Percentiles rank a stretch among this genome's conserved stretches.
phyloP scores from a whole-genome alignment of 2,797 vertebrate genomes.

The Petrocephalus sullivani region DNA sequence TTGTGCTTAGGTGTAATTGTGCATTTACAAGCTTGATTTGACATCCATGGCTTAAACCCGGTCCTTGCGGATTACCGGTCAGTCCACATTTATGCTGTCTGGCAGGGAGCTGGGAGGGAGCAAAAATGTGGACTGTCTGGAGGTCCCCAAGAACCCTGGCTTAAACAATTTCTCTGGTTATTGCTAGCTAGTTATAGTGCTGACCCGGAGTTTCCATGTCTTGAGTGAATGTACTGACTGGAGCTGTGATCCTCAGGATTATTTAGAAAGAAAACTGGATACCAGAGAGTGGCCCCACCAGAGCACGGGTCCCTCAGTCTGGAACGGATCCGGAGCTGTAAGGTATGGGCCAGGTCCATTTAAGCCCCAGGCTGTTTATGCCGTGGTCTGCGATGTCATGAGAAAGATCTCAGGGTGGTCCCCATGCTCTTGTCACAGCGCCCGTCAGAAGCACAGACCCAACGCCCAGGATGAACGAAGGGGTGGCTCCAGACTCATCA shows the following conservation, averaged over 20 bases:
- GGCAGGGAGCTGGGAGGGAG: too few relatives aligned
- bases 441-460: conserved; percentile 80
- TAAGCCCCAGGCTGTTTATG: not conserved
- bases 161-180: not conserved
- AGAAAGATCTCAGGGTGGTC: not conserved
- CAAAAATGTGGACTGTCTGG: too few relatives aligned
- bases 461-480: conserved; percentile 72
- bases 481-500: conserved; percentile 75
- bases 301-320: conserved; percentile 74
- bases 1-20: not conserved
- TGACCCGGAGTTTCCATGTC: not conserved
- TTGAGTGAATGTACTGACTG: not conserved
- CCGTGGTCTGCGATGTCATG: not conserved
- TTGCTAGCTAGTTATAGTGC: not conserved
- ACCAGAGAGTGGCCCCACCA: conserved; percentile 81
- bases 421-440: conserved; percentile 54
- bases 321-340: conserved; percentile 91
- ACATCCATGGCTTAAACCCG: not conserved
- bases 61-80: too few relatives aligned
- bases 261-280: conserved; percentile 91
- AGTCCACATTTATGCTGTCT: too few relatives aligned
- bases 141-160: too few relatives aligned
- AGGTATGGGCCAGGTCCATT: conserved; percentile 61
- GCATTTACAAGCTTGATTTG: not conserved
- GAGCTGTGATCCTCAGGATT: conserved; percentile 65